Evolutionary conservation across 1,140 invertebrate genomes (phyloP), one percentile per base, ranked within the genome.

Genomic region (Neodiprion fabricii): DNA sequence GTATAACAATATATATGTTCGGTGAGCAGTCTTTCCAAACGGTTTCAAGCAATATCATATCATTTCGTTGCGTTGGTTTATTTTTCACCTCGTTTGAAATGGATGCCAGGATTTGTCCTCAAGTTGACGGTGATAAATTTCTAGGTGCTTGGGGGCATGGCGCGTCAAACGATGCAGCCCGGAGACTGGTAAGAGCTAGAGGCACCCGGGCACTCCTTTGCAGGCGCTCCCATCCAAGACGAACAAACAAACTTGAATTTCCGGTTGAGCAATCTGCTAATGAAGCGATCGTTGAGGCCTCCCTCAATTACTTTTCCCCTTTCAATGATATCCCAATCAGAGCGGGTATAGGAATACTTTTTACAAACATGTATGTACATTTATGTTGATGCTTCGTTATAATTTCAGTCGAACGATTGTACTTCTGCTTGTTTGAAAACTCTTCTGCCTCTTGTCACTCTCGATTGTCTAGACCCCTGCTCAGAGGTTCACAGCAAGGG

Each of bases 241-340:
- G 72, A 65, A 70, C 74, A 75, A 67, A 67, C 70, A 75, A 75
- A 75, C 70, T 72, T 75, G 21, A 72, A 72, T 75, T 75, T 75
- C 74, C 74, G 72, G 47, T 23, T 23, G 40, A 69, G 67, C 40
- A 69, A 69, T 69, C 53, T 61, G 53, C 53, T 61, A 61, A 61
- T 61, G 53, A 61, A 61, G 53, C 53, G 8, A 61, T 61, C 53
- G 53, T 61, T 61, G 53, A 61, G n/a, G 2, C 11, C 9, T 69
- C 8, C 48, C 66, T n/a, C 47, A 67, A 8, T 48, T 21, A 69
- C 67, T 69, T 17, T 10, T 65, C 17, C 67, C 11, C 17, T 10
- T 14, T 73, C 40, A 14, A 73, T 28, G 14, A 69, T 69, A 3
- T 69, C 7, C 61, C 1, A 65, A 65, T 14, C 17, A 21, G 12